Base-by-base conservation (phyloP, 2,113 vertebrate species). In the Danionella cerebrum region DNA sequence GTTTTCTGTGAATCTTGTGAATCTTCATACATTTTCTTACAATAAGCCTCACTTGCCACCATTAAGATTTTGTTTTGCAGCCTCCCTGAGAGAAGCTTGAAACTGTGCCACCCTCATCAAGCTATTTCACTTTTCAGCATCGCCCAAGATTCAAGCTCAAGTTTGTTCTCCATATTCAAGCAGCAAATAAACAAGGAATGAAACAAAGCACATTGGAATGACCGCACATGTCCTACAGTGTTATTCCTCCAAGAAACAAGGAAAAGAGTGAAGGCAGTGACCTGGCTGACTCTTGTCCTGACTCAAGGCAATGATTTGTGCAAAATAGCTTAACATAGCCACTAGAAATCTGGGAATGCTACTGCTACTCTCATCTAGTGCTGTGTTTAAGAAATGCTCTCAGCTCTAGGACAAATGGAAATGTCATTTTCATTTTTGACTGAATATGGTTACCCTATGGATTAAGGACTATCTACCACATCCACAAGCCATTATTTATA, bases 31-130 rank as follows among this genome's bases (percentile, higher is more conserved):
- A 66, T 66, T 8, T 69, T 68, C 25, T 75, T 80, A 74, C 86
- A 89, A 85, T 79, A 78, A 79, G 76, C 74, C 71, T 84, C 69
- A 71, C 83, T 86, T 84, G 83, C 87, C 83, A 84, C 82, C 82
- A 83, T 87, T 86, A 87, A 76, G 76, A 77, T 50, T 80, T 77
- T 80, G 83, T 84, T 87, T 83, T 85, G 78, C 73, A 64, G 41
- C 76, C 60, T 82, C 83, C 81, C 77, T 71, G 81, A 77, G 84
- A 81, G 72, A 39, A 55, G 71, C 59, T 74, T 55, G 70, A 73
- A 76, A 67, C 35, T 33, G 76, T 76, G 72, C 13, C 31, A 68
- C 64, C 64, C 70, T 64, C 53, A 77, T 76, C 70, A 74, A 66
- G 52, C 62, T 66, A 42, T 16, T 75, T 65, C 69, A 79, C 74